Percentiles rank a stretch among this genome's conserved stretches.
Evolutionary conservation across 2,113 vertebrate species (phyloP).

Genomic region (Eretmochelys imbricata): DNA sequence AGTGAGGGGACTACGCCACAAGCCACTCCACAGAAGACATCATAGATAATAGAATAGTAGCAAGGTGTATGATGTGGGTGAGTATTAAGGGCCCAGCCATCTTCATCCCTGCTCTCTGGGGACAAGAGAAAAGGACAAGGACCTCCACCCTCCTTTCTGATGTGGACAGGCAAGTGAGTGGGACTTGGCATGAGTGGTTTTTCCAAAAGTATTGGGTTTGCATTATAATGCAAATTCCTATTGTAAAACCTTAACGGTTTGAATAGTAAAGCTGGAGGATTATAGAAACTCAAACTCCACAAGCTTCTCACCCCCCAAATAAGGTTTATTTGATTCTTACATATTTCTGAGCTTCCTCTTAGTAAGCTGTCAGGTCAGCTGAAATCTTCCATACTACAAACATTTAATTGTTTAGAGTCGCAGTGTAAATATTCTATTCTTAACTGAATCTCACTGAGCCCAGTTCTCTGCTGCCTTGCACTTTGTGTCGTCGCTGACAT

Average conservation of each 20-base stretch:
- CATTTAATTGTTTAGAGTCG: background rate
- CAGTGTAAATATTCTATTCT: background rate
- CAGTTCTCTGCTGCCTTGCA: background rate
- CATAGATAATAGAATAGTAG: background rate
- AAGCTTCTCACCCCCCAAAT: background rate
- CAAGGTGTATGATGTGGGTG: background rate
- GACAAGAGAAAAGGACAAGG: background rate
- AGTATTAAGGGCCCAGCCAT: accelerated
- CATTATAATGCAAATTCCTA: background rate
- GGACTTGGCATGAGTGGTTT: background rate
- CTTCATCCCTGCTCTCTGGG: background rate
- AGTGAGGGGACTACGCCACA: background rate
- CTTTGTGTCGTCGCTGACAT: background rate
- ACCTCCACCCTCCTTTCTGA: background rate
- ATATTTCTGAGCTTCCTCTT: background rate
- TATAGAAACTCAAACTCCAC: background rate
- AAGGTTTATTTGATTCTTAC: background rate
- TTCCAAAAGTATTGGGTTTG: background rate
- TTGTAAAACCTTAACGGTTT: background rate
- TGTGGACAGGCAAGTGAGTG: background rate
- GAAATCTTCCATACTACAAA: background rate
- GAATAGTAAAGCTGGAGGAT: background rate
- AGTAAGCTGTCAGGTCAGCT: background rate
- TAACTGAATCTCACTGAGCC: background rate
- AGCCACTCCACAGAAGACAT: background rate